These are phyloP conservation scores for Chelidonichthys spinosus DNA, from an alignment of 2,797 vertebrate species.

Conservation along the genomic window DNA sequence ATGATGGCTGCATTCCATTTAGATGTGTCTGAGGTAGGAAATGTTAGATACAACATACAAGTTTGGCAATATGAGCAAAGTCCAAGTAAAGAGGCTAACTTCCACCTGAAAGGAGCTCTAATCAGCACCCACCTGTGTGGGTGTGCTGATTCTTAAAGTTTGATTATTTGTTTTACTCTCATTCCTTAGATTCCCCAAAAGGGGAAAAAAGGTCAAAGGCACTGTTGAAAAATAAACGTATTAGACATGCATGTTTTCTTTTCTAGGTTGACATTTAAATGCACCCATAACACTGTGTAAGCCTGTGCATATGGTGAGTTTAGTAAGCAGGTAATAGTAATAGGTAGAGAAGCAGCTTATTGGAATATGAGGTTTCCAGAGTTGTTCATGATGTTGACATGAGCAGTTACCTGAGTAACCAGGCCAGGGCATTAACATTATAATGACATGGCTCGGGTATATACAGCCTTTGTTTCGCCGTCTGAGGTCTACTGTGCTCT, in stretches of 20 bases:
- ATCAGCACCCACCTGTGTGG: not conserved
- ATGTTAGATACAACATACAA: not conserved
- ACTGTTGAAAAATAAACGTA: not conserved
- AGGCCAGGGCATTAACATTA: conserved; percentile 28
- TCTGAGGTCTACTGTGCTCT: not conserved
- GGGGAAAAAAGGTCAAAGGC: not conserved
- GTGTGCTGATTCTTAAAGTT: not conserved
- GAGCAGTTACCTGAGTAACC: conserved; percentile 24
- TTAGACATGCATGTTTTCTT: not conserved
- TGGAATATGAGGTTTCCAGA: not conserved
- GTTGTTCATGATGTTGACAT: not conserved
- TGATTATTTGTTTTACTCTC: no score
- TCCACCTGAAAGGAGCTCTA: not conserved
- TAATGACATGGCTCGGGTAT: conserved; percentile 4
- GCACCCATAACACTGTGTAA: not conserved
- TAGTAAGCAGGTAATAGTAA: not conserved
- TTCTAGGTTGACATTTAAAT: conserved; percentile 6
- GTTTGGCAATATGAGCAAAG: not conserved
- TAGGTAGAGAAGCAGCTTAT: not conserved
- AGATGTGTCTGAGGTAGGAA: not conserved
- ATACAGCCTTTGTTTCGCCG: not conserved
- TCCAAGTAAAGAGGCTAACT: not conserved
- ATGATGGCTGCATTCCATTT: not conserved
- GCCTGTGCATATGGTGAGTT: no score
- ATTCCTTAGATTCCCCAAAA: not conserved